These are phyloP conservation scores for Chelonus insularis DNA, from an alignment of 1,140 invertebrate genomes.

Conservation along the genomic window DNA sequence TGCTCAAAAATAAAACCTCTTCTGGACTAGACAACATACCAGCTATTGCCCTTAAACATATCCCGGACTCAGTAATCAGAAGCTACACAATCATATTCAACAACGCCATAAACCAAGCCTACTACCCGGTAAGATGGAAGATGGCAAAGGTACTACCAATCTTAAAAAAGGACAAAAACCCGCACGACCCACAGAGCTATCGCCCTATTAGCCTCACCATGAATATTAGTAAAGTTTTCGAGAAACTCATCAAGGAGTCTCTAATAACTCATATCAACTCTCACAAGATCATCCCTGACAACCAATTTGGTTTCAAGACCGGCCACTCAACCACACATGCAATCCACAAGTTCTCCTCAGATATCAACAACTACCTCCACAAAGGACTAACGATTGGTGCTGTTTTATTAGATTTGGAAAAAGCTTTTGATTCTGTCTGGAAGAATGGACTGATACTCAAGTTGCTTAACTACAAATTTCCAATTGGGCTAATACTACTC, in stretches of 20 bases:
- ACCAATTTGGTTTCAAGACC: background rate
- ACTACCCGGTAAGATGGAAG: conserved; percentile 35
- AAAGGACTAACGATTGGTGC: background rate
- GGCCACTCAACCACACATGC: background rate
- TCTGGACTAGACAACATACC: conserved; percentile 7
- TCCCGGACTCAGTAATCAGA: background rate
- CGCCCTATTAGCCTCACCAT: conserved; percentile 35
- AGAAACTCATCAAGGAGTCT: background rate
- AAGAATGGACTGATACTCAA: conserved; percentile 30
- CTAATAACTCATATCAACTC: background rate
- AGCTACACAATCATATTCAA: conserved; percentile 18
- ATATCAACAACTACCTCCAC: background rate
- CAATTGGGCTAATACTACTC: background rate
- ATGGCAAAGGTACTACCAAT: conserved; percentile 33
- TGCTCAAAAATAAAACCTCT: conserved; percentile 18
- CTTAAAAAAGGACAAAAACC: conserved; percentile 32
- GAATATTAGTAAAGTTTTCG: conserved; percentile 29
- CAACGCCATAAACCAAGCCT: conserved; percentile 23
- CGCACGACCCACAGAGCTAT: conserved; percentile 21
- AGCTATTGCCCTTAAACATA: background rate
- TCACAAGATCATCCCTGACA: conserved; percentile 2
- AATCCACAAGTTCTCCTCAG: background rate
- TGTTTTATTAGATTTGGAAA: background rate
- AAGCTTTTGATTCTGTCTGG: conserved; percentile 8
- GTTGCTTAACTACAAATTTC: conserved; percentile 19